Percentiles rank a stretch among this genome's conserved stretches.
Evolutionary conservation across 2,888 invertebrate species (phyloP).

Genomic region (Coleophora deauratella): DNA sequence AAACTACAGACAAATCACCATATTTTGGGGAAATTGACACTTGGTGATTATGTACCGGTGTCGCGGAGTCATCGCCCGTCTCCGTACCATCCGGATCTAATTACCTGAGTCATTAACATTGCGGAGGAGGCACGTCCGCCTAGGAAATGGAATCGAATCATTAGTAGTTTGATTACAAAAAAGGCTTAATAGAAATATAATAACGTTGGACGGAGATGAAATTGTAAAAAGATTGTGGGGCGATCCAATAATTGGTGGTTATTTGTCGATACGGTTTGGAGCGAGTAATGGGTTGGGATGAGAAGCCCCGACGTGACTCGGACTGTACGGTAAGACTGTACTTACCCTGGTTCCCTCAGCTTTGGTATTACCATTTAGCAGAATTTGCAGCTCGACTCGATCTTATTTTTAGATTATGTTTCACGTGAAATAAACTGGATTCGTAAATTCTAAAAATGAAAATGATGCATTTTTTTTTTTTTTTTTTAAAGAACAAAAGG

Average conservation of each 20-base stretch:
- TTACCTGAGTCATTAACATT: slow-evolving; percentile 71
- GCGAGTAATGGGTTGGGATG: slow-evolving; percentile 68
- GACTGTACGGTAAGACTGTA: slow-evolving; percentile 27
- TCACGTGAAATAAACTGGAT: no score
- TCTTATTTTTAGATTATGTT: no score
- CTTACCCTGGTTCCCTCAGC: slow-evolving; percentile 21
- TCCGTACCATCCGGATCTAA: slow-evolving; percentile 71
- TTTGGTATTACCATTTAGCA: slow-evolving; percentile 45
- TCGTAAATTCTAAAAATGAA: no score
- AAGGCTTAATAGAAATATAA: slow-evolving; percentile 75
- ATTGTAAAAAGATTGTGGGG: slow-evolving; percentile 75
- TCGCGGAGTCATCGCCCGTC: slow-evolving; percentile 55
- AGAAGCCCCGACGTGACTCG: slow-evolving; percentile 65
- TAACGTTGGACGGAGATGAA: slow-evolving; percentile 69
- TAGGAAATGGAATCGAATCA: slow-evolving; percentile 75
- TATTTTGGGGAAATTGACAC: slow-evolving; percentile 69
- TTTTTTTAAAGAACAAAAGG: no score
- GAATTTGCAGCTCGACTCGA: slow-evolving; percentile 39
- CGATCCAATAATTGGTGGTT: slow-evolving; percentile 74
- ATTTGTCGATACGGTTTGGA: slow-evolving; percentile 74
- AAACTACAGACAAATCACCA: slow-evolving; percentile 38
- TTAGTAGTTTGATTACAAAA: slow-evolving; percentile 75
- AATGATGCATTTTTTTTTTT: no score
- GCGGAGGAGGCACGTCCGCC: slow-evolving; percentile 67
- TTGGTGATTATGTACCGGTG: slow-evolving; percentile 56